phyloP scores from a whole-genome alignment of 2,888 invertebrate species.

The Drosophila koepferae region DNA sequence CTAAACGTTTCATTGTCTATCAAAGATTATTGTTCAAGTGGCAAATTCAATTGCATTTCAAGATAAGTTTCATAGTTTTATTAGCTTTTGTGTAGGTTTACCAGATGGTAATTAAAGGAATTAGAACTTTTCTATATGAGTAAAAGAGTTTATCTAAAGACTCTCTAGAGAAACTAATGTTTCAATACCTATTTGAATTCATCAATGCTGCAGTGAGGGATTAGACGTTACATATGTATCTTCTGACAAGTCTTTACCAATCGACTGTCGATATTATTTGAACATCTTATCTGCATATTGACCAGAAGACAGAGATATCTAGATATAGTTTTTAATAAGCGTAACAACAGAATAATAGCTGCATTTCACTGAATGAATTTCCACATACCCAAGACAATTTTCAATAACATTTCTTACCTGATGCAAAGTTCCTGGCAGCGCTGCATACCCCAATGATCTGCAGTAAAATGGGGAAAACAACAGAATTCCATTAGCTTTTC shows the following conservation, averaged over 20 bases:
- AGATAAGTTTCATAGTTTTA: neutral
- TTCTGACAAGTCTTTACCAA: too few relatives aligned
- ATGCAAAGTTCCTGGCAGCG: neutral
- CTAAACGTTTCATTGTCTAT: neutral
- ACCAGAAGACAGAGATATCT: too few relatives aligned
- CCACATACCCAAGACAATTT: neutral
- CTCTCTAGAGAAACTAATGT: too few relatives aligned
- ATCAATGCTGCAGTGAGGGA: too few relatives aligned
- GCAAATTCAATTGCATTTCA: neutral
- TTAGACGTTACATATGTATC: too few relatives aligned
- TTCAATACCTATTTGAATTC: too few relatives aligned
- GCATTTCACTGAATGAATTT: neutral
- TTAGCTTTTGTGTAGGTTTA: neutral
- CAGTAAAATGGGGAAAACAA: neutral
- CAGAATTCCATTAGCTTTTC: slow-evolving; percentile 9
- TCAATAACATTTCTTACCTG: neutral
- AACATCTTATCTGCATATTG: too few relatives aligned
- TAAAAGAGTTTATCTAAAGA: too few relatives aligned
- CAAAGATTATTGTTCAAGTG: neutral
- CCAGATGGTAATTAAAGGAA: neutral
- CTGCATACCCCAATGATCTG: neutral
- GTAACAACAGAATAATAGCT: neutral
- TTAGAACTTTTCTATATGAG: too few relatives aligned
- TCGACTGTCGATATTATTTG: too few relatives aligned
- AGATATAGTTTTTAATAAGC: too few relatives aligned